Evolutionary conservation across 2,113 vertebrate species (phyloP), one percentile per base, ranked within the genome.

Genomic region (Diphyllodes magnificus): DNA sequence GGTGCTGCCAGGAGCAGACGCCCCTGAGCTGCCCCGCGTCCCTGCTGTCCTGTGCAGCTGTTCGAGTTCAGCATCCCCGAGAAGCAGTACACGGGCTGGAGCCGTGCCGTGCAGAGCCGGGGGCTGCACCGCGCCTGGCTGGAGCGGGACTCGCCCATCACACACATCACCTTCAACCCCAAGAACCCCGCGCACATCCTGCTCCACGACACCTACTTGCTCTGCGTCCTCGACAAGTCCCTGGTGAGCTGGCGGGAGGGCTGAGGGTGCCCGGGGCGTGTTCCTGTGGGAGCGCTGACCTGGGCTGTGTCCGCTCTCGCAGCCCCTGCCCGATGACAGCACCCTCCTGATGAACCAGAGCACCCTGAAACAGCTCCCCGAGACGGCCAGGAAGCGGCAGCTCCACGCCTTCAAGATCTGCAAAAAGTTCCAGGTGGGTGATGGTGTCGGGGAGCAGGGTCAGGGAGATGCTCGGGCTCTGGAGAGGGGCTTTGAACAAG

Each of bases 341-440:
- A 33, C 95, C 17, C 45, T 94, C 27, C 93, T 99, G 28, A 94
- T 97, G 95, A 99, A 99, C 94, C 99, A 99, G 96, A 93, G 94
- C 92, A 95, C 96, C 27, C 98, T 99, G 63, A 98, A 92, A 63
- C 98, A 97, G 78, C 97, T 99, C n/a, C 97, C 99, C 0, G 98
- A 98, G 92, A 82, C 88, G 0, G 96, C 98, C 80, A 96, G 98
- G 88, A 95, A 91, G 53, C 73, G 88, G 66, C 95, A 98, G 23
- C 97, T 97, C 51, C 99, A 99, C 12, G 99, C 99, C 50, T 99
- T 99, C 95, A 99, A 99, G 98, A 98, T 99, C 81, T 99, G 98
- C 97, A 99, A 98, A 95, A 98, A 92, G 82, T 99, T 98, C 92
- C 98, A 99, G 98, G 99, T 99, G 96, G 57, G 94, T 75, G 25